phyloP scores from a whole-genome alignment of 1,140 invertebrate species.

The Oedothorax gibbosus region DNA sequence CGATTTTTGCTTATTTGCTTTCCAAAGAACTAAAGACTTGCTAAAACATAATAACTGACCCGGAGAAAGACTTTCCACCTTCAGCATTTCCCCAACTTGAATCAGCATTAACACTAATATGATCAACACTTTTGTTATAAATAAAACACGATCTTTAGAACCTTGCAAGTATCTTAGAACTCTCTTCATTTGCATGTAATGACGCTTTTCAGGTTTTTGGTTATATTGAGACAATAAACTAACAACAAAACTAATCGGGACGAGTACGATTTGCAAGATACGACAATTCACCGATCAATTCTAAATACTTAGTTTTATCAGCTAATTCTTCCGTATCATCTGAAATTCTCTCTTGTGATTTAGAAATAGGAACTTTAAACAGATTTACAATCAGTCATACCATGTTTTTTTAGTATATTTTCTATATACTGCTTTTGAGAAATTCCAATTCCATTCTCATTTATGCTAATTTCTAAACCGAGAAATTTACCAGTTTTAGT shows the following conservation, averaged over 20 bases:
- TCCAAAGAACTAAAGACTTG: background rate
- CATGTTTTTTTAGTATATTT: no score
- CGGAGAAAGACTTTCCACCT: background rate
- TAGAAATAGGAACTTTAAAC: background rate
- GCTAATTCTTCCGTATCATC: background rate
- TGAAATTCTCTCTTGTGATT: background rate
- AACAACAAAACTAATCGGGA: background rate
- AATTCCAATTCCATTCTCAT: no score
- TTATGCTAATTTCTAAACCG: no score
- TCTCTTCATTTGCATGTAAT: background rate
- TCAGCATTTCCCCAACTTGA: background rate
- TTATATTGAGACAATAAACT: background rate
- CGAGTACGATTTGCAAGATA: no score
- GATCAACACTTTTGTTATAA: no score
- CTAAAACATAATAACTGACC: background rate
- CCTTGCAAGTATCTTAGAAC: background rate
- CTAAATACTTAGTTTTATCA: background rate
- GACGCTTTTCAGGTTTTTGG: background rate
- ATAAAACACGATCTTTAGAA: no score
- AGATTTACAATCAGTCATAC: background rate
- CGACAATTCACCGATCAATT: no score
- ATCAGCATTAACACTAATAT: no score
- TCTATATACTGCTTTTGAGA: no score
- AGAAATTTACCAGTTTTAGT: no score
- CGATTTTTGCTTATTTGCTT: conserved; percentile 5